Evolutionary conservation across 2,888 invertebrate genomes (phyloP).

Genomic region (Scaptomyza flava): DNA sequence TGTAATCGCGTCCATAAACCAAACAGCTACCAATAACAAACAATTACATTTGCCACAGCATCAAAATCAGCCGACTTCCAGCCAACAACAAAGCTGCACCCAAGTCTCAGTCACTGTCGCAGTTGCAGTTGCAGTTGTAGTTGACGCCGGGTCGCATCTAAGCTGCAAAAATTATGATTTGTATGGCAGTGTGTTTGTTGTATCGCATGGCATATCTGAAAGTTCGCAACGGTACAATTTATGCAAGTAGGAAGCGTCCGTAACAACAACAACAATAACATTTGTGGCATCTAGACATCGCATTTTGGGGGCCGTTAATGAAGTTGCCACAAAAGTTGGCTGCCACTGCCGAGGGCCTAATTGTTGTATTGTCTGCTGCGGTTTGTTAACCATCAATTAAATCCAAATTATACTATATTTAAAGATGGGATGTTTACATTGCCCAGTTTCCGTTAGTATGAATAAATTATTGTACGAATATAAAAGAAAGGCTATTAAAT

Average conservation of each 20-base stretch:
- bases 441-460: slow-evolving; percentile 39
- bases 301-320: slow-evolving; percentile 48
- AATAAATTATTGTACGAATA: slow-evolving; percentile 22
- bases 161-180: slow-evolving; percentile 56
- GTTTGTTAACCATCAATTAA: slow-evolving; percentile 73
- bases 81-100: slow-evolving; percentile 43
- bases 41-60: slow-evolving; percentile 55
- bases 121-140: slow-evolving; percentile 2
- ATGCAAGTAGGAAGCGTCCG: slow-evolving; percentile 65
- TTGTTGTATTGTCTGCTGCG: slow-evolving; percentile 66
- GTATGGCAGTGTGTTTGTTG: slow-evolving; percentile 63
- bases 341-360: slow-evolving; percentile 40
- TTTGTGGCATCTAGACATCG: slow-evolving; percentile 10
- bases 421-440: slow-evolving; percentile 25
- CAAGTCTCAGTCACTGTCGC: slow-evolving; percentile 22
- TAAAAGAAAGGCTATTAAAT: neutral
- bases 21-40: slow-evolving; percentile 64
- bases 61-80: slow-evolving; percentile 19
- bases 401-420: slow-evolving; percentile 30
- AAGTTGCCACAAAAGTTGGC: slow-evolving; percentile 46
- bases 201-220: slow-evolving; percentile 43
- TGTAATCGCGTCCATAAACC: slow-evolving; percentile 70
- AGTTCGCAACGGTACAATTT: slow-evolving; percentile 55
- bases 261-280: slow-evolving; percentile 8
- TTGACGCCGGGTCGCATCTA: slow-evolving; percentile 27